These are phyloP conservation scores for Bugulina stolonifera DNA, from an alignment of 2,888 invertebrate genomes.

Conservation along the genomic window DNA sequence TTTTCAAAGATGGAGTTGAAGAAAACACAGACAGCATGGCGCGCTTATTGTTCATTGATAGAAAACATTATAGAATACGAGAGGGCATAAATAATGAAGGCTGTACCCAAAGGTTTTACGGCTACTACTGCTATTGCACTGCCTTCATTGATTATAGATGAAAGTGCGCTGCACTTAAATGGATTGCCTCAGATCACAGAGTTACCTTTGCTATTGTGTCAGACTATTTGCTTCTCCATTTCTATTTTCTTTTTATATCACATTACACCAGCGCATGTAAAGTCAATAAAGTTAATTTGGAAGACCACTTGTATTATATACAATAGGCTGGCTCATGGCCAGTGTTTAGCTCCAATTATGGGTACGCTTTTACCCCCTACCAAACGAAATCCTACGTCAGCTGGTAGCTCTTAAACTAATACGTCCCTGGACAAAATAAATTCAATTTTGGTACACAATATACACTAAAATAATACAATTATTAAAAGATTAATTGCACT, in stretches of 20 bases:
- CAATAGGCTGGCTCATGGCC: too few relatives aligned
- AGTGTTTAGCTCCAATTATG: too few relatives aligned
- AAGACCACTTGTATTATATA: too few relatives aligned
- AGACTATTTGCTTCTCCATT: background rate
- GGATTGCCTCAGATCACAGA: background rate
- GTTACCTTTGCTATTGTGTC: background rate
- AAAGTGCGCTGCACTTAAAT: background rate
- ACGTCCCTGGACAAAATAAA: too few relatives aligned
- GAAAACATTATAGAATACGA: background rate
- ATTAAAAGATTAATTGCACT: too few relatives aligned
- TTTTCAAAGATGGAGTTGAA: background rate
- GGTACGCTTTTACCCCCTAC: too few relatives aligned
- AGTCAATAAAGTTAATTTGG: too few relatives aligned
- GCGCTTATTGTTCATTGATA: background rate
- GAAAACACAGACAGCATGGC: background rate
- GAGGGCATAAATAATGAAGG: background rate
- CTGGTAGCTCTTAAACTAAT: too few relatives aligned
- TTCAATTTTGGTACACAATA: too few relatives aligned
- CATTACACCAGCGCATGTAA: background rate
- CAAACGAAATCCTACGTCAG: too few relatives aligned
- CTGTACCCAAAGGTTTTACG: background rate
- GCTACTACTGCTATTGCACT: background rate
- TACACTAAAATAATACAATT: too few relatives aligned
- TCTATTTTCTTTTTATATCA: background rate
- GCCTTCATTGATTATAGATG: background rate